phyloP scores from a whole-genome alignment of 2,888 invertebrate species.

The Cheilosia vernalis region DNA sequence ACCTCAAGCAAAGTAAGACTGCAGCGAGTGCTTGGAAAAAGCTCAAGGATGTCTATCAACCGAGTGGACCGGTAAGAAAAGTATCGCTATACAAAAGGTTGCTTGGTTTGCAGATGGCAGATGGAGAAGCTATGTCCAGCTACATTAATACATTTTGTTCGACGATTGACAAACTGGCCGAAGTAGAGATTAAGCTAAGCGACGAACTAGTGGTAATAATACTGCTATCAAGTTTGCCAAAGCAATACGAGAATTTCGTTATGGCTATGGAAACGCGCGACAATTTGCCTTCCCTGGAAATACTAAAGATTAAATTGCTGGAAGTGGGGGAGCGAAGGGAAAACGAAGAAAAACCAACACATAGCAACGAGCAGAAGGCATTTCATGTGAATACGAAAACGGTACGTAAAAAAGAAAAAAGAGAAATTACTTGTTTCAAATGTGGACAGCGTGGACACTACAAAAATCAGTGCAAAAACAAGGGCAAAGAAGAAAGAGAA shows the following conservation, averaged over 20 bases:
- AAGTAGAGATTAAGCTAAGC: conserved; percentile 36
- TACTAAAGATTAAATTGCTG: conserved; percentile 47
- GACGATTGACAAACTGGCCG: conserved; percentile 51
- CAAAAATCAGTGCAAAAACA: conserved; percentile 47
- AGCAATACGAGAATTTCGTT: conserved; percentile 48
- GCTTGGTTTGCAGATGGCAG: conserved; percentile 55
- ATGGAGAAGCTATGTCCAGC: conserved; percentile 39
- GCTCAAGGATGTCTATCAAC: conserved; percentile 57
- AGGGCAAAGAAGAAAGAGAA: conserved; percentile 46
- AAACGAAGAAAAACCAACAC: conserved; percentile 18
- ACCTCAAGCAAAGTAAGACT: conserved; percentile 47
- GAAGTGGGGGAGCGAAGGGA: conserved; percentile 38
- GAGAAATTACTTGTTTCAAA: conserved; percentile 25
- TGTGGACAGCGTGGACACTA: conserved; percentile 42
- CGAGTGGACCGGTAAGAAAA: conserved; percentile 61
- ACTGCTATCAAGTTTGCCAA: conserved; percentile 48
- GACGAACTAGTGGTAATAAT: conserved; percentile 51
- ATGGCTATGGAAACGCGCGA: conserved; percentile 46
- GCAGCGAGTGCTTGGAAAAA: conserved; percentile 54
- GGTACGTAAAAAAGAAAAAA: conserved; percentile 42
- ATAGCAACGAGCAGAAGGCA: conserved; percentile 52
- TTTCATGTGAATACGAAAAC: conserved; percentile 43
- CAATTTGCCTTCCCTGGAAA: conserved; percentile 36
- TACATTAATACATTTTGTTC: conserved; percentile 53
- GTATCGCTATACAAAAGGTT: conserved; percentile 65